phyloP scores from a whole-genome alignment of 2,888 invertebrate genomes.

The Pristionchus arcanus region DNA sequence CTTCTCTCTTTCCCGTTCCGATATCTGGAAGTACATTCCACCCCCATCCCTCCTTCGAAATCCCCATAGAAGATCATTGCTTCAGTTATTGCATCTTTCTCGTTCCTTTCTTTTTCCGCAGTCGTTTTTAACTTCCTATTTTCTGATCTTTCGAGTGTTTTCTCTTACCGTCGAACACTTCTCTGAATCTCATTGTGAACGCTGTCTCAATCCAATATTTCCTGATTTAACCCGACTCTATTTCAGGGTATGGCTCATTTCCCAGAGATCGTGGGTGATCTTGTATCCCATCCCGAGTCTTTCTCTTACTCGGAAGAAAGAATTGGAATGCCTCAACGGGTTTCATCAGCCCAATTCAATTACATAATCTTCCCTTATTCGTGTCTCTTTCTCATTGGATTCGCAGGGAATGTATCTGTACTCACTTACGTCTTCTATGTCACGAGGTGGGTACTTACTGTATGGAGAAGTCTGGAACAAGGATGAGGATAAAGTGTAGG shows the following conservation, averaged over 20 bases:
- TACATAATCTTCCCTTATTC: conserved; percentile 47
- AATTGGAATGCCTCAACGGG: conserved; percentile 1
- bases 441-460: conserved; percentile 62
- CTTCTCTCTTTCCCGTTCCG: not conserved
- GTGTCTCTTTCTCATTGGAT: conserved; percentile 66
- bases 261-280: not conserved
- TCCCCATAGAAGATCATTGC: not conserved
- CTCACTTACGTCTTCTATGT: conserved; percentile 71
- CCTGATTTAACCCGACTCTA: not conserved
- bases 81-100: conserved; percentile 9
- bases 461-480: not conserved
- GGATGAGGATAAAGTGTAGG: not conserved
- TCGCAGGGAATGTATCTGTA: conserved; percentile 69
- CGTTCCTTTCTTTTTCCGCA: not conserved
- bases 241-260: conserved; percentile 27
- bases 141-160: not conserved
- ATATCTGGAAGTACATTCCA: not conserved
- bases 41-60: not conserved
- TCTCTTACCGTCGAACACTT: not conserved
- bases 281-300: not conserved
- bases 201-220: not conserved
- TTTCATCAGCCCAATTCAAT: conserved; percentile 6
- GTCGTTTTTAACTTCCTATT: not conserved
- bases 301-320: not conserved
- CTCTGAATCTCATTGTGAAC: not conserved